phyloP scores from a whole-genome alignment of 2,113 vertebrate genomes.

The Melanerpes formicivorus region DNA sequence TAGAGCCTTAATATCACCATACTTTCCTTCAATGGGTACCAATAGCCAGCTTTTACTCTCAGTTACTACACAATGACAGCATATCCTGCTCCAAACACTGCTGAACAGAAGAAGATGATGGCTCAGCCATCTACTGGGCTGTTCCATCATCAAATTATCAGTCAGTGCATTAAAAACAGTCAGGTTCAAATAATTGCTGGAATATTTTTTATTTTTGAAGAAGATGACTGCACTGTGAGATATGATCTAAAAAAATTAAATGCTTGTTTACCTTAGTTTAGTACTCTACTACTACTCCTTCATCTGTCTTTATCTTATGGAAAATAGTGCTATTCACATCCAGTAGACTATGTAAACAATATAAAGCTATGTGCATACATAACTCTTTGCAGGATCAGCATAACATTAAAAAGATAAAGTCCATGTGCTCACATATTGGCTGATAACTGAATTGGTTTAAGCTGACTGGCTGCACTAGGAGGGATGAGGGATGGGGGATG shows the following conservation, averaged over 20 bases:
- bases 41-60: not conserved
- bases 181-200: not conserved
- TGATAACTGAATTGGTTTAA: not conserved
- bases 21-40: not conserved
- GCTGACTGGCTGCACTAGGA: no score
- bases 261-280: not conserved
- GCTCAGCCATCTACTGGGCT: not conserved
- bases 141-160: not conserved
- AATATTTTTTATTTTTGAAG: not conserved
- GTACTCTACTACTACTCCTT: not conserved
- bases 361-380: not conserved
- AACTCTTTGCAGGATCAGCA: not conserved
- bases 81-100: not conserved
- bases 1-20: not conserved
- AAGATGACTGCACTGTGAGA: not conserved
- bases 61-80: not conserved
- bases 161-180: not conserved
- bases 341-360: not conserved
- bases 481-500: no score
- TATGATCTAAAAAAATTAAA: not conserved
- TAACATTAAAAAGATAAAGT: not conserved
- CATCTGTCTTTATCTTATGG: not conserved
- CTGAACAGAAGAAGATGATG: not conserved
- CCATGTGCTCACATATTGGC: not conserved
- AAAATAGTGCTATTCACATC: not conserved